A percentile compares a stretch with the other conserved stretches of the same genome.
Evolutionary conservation across 2,113 vertebrate genomes (phyloP).

Genomic region (Cinclus cinclus): DNA sequence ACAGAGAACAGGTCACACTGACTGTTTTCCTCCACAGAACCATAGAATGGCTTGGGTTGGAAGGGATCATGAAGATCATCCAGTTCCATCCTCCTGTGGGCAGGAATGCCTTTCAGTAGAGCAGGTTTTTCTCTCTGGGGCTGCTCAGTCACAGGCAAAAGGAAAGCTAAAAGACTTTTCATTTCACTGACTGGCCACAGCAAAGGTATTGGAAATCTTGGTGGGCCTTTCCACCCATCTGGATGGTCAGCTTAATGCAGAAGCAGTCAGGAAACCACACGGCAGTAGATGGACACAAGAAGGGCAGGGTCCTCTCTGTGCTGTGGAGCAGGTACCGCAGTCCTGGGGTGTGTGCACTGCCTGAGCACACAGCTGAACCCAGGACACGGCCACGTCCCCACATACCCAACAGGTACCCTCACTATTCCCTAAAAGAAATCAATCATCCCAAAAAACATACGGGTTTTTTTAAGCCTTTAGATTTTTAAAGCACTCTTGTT

Average conservation of each 20-base stretch:
- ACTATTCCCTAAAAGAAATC: not conserved
- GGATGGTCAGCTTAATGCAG: not conserved
- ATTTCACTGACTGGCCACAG: not conserved
- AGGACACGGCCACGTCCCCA: accelerated
- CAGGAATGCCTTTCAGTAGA: not conserved
- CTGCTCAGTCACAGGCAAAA: not conserved
- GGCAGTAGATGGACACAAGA: not conserved
- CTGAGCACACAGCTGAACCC: not conserved
- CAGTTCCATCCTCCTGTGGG: not conserved
- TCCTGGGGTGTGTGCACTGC: not conserved
- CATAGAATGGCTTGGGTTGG: not conserved
- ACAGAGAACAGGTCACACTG: not conserved
- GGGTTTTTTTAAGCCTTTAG: not conserved
- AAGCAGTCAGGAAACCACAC: not conserved
- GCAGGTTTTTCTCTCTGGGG: not conserved
- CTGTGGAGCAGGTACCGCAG: accelerated
- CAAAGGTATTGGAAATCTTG: not conserved
- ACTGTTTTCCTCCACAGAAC: not conserved
- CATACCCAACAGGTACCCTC: not conserved
- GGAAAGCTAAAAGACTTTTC: not conserved
- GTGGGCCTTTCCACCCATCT: not conserved
- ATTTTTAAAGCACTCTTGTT: not conserved
- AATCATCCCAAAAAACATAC: not conserved
- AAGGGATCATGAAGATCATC: not conserved
- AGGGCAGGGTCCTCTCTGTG: accelerated